Evolutionary conservation across 2,888 invertebrate genomes (phyloP), one percentile per base, ranked within the genome.

Genomic region (Dorcus parallelipipedus): DNA sequence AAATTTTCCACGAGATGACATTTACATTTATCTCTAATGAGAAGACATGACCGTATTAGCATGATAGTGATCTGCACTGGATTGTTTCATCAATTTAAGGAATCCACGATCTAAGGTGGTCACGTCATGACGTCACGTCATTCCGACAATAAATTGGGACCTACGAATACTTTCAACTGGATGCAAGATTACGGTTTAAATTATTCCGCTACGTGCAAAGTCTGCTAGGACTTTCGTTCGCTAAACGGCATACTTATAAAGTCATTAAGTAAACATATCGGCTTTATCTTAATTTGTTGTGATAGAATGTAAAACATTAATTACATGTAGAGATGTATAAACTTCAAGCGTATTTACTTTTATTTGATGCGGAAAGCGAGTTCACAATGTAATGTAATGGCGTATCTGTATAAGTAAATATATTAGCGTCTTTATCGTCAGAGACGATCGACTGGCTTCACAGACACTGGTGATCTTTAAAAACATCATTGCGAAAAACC

Each of bases 1-100:
- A 17, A 17, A 43, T 17, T 14, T 3, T 43, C 20, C 9, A 17
- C 43, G 43, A 20, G 20, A 43, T 58, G 59, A 64, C 60, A 72
- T 72, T 70, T 72, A 70, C 71, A 72, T 72, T 71, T 71, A 71
- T 68, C 70, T 70, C 66, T 72, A 71, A 71, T 70, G 70, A 71
- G 71, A 63, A 65, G 63, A 67, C 68, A 66, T 64, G 66, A 67
- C 65, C 65, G 64, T 66, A 71, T 71, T 71, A 69, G 66, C 72
- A 71, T 71, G 72, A 72, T 72, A 72, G 62, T 54, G 69, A 72
- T 72, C 72, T 50, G 54, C 58, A 59, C 57, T 60, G 54, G 58
- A 51, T 47, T 52, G 59, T 62, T 65, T 65, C 63, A 67, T 62
- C 64, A 62, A 59, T 63, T 61, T 63, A 62, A 62, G 62, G 57